Percentiles rank a stretch among this genome's conserved stretches.
Conservation (phyloP, 2,113 vertebrate genomes). For the Tetrax tetrax region DNA sequence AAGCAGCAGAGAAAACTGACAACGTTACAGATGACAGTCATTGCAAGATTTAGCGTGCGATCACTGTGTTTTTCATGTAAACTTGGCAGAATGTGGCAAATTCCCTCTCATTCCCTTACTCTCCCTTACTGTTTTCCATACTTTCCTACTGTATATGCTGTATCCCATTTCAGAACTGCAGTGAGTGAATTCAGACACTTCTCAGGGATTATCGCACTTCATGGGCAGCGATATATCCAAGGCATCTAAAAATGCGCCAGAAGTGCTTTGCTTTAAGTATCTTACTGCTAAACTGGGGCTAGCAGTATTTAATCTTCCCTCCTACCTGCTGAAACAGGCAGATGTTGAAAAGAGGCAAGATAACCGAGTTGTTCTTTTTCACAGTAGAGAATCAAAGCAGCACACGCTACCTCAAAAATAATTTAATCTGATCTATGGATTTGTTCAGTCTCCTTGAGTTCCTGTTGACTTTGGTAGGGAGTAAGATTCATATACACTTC, state of each 20-base stretch:
- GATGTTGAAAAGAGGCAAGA: background rate
- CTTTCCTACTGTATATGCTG: background rate
- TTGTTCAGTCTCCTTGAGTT: background rate
- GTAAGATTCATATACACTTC: background rate
- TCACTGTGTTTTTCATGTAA: background rate
- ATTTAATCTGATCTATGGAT: background rate
- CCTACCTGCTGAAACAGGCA: background rate
- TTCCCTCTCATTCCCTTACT: background rate
- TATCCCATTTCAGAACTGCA: slow-evolving; percentile 34
- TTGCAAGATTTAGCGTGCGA: background rate
- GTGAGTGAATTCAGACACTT: slow-evolving; percentile 51
- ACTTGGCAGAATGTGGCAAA: background rate
- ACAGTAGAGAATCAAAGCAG: background rate
- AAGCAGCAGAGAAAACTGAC: background rate
- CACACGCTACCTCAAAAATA: background rate
- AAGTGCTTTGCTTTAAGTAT: slow-evolving; percentile 8
- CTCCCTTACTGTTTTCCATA: background rate
- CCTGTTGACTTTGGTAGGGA: background rate
- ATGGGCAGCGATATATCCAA: background rate
- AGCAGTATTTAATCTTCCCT: background rate
- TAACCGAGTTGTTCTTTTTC: background rate
- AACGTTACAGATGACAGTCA: background rate
- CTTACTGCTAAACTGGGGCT: slow-evolving; percentile 30
- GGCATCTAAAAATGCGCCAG: background rate
- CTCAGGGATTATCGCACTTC: slow-evolving; percentile 20